A percentile compares a stretch with the other conserved stretches of the same genome.
These are phyloP conservation scores for Spongilla lacustris DNA, from an alignment of 37 sponge, comb jelly and placozoan species.

Conservation along the genomic window DNA sequence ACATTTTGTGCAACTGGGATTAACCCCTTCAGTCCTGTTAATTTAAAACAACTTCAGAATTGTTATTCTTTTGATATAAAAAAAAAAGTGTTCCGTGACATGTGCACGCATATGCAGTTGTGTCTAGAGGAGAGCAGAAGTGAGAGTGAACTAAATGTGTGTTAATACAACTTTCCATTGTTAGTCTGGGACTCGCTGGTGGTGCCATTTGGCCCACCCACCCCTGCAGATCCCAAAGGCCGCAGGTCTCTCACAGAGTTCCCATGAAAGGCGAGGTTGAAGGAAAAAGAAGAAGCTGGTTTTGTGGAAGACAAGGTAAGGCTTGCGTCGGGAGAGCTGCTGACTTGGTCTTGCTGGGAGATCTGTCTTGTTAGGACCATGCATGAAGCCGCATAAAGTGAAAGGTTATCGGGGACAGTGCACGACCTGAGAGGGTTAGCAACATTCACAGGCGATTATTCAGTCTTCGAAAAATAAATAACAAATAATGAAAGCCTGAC, in stretches of 20 bases:
- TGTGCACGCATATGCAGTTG: not conserved
- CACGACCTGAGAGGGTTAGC: conserved; percentile 25
- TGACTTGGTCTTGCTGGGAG: conserved; percentile 6
- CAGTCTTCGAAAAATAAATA: too few species aligned
- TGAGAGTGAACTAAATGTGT: too few species aligned
- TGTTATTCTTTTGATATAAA: not conserved
- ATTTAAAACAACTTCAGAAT: not conserved
- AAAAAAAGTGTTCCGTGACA: not conserved
- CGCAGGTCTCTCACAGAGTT: not conserved
- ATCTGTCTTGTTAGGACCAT: conserved; percentile 38
- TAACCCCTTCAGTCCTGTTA: not conserved
- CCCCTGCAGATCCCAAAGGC: not conserved
- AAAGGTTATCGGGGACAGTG: conserved; percentile 39
- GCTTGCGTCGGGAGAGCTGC: not conserved
- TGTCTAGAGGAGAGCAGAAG: too few species aligned
- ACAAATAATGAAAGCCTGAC: conserved; percentile 30
- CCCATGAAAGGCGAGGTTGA: not conserved
- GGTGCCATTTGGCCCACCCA: too few species aligned
- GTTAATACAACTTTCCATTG: not conserved
- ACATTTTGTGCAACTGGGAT: too few species aligned
- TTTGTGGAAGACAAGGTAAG: not conserved
- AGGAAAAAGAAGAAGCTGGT: not conserved
- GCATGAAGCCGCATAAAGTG: conserved; percentile 57
- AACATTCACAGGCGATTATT: not conserved
- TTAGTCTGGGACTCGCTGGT: too few species aligned